Conservation (phyloP, 92 coral and sea anemone species). For the Bergia sp. region DNA sequence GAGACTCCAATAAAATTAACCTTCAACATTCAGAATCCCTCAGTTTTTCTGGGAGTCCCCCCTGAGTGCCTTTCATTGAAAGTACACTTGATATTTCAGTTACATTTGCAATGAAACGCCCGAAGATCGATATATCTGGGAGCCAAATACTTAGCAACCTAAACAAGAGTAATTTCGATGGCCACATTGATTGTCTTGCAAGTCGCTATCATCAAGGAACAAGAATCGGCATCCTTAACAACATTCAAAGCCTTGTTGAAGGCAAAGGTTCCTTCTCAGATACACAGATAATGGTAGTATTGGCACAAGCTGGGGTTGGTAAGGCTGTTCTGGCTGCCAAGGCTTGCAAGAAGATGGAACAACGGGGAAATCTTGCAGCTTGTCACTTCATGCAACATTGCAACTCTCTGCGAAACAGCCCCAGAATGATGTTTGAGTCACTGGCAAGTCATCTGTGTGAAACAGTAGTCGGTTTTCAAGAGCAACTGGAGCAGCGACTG, state of each 20-base stretch:
- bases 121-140: no score
- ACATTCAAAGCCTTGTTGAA: slow-evolving; percentile 3
- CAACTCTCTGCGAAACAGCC: slow-evolving; percentile 30
- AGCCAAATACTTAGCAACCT: neutral
- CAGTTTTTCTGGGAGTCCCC: no score
- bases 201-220: slow-evolving; percentile 36
- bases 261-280: neutral
- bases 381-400: slow-evolving; percentile 30
- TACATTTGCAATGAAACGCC: neutral
- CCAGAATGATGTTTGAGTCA: slow-evolving; percentile 39
- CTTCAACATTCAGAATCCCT: no score
- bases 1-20: neutral
- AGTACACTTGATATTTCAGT: neutral
- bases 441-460: slow-evolving; percentile 39
- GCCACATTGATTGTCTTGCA: slow-evolving; percentile 29
- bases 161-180: slow-evolving; percentile 36
- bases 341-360: slow-evolving; percentile 24
- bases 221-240: slow-evolving; percentile 18
- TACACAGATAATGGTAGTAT: neutral
- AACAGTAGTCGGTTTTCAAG: slow-evolving; percentile 6
- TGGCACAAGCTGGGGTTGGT: slow-evolving; percentile 50
- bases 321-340: slow-evolving; percentile 47
- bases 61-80: neutral
- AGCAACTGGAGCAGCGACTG: slow-evolving; percentile 3
- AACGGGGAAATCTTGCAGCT: slow-evolving; percentile 39